Conservation (phyloP, 2,888 invertebrate species). For the Ectemnius lituratus region DNA sequence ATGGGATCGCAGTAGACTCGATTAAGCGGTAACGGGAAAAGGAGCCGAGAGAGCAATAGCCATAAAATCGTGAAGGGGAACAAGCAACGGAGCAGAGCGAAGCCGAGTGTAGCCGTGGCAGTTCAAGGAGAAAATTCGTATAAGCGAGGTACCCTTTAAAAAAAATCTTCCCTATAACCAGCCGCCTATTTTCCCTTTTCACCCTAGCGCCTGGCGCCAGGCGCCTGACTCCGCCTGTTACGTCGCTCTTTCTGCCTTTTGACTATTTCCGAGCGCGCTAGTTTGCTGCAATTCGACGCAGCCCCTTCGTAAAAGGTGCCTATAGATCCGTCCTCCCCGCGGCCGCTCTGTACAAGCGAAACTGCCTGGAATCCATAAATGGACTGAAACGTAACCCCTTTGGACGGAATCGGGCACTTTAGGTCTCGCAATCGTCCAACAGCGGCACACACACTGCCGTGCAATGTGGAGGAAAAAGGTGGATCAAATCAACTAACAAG, state of each 20-base stretch:
- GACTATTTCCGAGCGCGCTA: constrained; percentile 19
- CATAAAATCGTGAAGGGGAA: constrained; percentile 43
- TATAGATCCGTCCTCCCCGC: background rate
- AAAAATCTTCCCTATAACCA: constrained; percentile 29
- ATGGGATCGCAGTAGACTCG: constrained; percentile 22
- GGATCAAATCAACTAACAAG: too few species aligned
- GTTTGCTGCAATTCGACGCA: constrained; percentile 21
- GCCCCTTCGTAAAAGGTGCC: background rate
- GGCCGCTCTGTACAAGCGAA: too few species aligned
- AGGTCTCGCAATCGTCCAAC: too few species aligned
- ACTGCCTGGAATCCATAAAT: too few species aligned
- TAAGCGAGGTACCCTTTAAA: constrained; percentile 39
- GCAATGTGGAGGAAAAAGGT: too few species aligned
- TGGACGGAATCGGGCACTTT: too few species aligned
- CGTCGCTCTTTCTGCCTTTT: constrained; percentile 16
- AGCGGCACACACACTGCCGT: too few species aligned
- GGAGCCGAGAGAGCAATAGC: constrained; percentile 25
- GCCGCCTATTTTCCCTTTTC: constrained; percentile 8
- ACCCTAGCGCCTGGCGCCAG: background rate
- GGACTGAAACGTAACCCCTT: too few species aligned
- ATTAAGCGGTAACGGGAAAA: constrained; percentile 38
- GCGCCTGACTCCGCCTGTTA: too few species aligned
- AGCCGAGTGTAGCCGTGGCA: constrained; percentile 20
- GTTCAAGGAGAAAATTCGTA: constrained; percentile 48
- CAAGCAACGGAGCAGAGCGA: constrained; percentile 32